Evolutionary conservation across 2,113 vertebrate genomes (phyloP), one percentile per base, ranked within the genome.

Genomic region (Corythornis vintsioides): DNA sequence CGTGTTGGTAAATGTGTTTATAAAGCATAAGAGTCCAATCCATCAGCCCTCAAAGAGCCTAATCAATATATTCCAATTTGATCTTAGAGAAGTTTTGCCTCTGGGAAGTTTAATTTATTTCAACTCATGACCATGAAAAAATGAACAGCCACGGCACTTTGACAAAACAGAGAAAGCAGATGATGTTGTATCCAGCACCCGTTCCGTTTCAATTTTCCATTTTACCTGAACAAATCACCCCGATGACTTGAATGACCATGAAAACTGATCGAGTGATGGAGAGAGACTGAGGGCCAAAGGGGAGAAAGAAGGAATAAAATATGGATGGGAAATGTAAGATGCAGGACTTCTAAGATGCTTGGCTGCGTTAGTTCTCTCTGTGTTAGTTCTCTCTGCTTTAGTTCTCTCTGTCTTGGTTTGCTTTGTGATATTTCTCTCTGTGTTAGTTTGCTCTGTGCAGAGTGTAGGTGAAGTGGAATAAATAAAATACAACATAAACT

Each of bases 31-130:
- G 90, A 96, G 86, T 96, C 90, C 80, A 97, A 97, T 98, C 97
- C 94, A 97, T 98, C 97, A 98, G 95, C 84, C 76, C 96, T 97
- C 97, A 97, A 97, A 97, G 96, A 98, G 97, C 86, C 96, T 97
- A 97, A 98, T 98, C 98, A 96, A 98, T 98, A 97, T 96, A 97
- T 97, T 97, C 97, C 97, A 98, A 97, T 97, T 94, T 98, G 97
- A 97, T 97, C 94, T 96, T 92, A 89, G 94, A 96, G 96, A 96
- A 97, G 91, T 97, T 97, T 97, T 15, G 96, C 97, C 93, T 60
- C 95, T 96, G 94, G 96, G 96, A 98, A 97, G 97, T 97, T 97
- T 97, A 97, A 98, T 98, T 98, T 97, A 97, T 97, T 98, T 98
- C 95, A 96, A 93, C 96, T 97, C 96, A 92, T 97, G 96, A 86